phyloP scores from a whole-genome alignment of 2,888 invertebrate species.

The Hololepta plana region DNA sequence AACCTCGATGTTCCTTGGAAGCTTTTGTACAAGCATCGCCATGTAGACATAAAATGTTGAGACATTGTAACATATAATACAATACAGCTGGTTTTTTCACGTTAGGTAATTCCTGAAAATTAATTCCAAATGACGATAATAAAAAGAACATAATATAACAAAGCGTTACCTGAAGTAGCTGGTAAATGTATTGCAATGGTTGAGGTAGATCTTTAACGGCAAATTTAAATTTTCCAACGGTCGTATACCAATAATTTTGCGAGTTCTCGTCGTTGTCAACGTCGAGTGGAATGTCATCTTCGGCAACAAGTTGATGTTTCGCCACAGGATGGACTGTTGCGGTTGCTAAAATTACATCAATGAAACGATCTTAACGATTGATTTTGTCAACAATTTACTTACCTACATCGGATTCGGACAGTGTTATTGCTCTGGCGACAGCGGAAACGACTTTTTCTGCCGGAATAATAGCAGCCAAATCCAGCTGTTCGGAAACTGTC shows the following conservation, averaged over 20 bases:
- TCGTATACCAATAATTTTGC: conserved; percentile 83
- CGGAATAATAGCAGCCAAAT: conserved; percentile 73
- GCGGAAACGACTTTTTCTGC: conserved; percentile 56
- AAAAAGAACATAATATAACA: background rate
- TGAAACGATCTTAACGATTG: background rate
- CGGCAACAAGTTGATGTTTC: conserved; percentile 57
- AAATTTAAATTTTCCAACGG: conserved; percentile 84
- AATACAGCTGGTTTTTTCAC: conserved; percentile 81
- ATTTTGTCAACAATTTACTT: conserved; percentile 18
- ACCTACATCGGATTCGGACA: conserved; percentile 80
- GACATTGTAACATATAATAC: conserved; percentile 79
- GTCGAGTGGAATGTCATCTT: conserved; percentile 52
- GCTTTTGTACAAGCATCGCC: conserved; percentile 82
- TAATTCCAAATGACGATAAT: conserved; percentile 5
- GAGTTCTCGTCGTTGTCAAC: conserved; percentile 55
- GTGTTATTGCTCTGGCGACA: conserved; percentile 69
- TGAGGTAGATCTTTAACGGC: conserved; percentile 76
- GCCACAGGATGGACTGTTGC: conserved; percentile 57
- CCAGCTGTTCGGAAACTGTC: conserved; percentile 80
- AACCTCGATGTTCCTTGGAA: conserved; percentile 75
- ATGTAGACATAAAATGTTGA: conserved; percentile 80
- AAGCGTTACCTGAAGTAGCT: conserved; percentile 61
- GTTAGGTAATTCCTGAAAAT: conserved; percentile 50
- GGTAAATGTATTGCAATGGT: conserved; percentile 84
- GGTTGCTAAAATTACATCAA: conserved; percentile 17